Evolutionary conservation across 2,797 vertebrate species (phyloP), one percentile per base, ranked within the genome.

Genomic region (Macroramphosus scolopax): DNA sequence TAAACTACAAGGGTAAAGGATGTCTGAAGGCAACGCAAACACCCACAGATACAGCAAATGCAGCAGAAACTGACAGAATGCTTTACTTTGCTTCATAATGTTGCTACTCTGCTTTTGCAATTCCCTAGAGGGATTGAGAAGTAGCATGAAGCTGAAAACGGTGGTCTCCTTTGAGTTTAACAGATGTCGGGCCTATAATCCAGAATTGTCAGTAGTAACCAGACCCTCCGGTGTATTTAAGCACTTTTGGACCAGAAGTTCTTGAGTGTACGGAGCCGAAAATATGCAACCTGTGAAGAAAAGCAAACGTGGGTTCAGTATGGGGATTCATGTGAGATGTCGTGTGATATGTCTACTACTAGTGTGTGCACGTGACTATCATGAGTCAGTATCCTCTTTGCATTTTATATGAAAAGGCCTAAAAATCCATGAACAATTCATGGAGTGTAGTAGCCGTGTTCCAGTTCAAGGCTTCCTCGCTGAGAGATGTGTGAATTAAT

Each of bases 11-110:
- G 31, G 42, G 30, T 47, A 42, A 44, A 45, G 37, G 53, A 68
- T 54, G 38, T 63, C 50, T 71, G 51, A 62, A 65, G 42, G 51
- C 58, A 18, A 46, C 52, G 54, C 55, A 68, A 72, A 68, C 67
- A 56, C 41, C 41, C 37, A 46, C 29, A 42, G 62, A 68, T 62
- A 35, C 33, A 45, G 56, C 54, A 15, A 55, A 34, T 70, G 51
- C 5, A 32, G 17, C 3, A 24, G 14, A 42, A 62, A 54, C 24
- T 30, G 32, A 48, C 40, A 58, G 51, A 52, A 69, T 59, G 14
- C 48, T 51, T 63, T 46, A 47, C 49, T 55, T 45, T 60, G 47
- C 51, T 37, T 32, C 45, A 34, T 17, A 35, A 17, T 45, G 46
- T 63, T 22, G 47, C 51, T 51, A 28, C 41, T 30, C 16, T 1